Evolutionary conservation across 2,888 invertebrate genomes (phyloP), one percentile per base, ranked within the genome.

Genomic region (Pomacea canaliculata): DNA sequence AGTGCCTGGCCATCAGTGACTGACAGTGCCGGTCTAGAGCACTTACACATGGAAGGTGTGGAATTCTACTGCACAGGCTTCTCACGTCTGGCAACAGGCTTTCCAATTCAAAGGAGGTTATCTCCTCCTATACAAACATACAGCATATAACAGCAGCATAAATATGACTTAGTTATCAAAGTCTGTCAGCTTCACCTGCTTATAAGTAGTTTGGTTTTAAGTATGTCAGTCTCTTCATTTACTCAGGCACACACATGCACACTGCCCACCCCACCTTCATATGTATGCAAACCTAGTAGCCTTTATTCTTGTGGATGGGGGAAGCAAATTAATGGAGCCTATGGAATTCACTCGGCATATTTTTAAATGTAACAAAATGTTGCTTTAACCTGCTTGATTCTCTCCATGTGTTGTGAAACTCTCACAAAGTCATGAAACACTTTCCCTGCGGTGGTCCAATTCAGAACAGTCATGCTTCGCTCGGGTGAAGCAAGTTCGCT

Each of bases 401-500:
- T 67, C 0, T 65, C 48, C 76, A 76, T 66, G 37, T 60, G 69
- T 51, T 37, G 8, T 13, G 63, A 63, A 5, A 75, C 27, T 18
- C 5, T 19, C 66, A 95, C 92, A 84, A 95, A 96, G 84, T 94
- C 94, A 85, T 94, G 92, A 65, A 94, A 92, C 59, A 96, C 93
- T 83, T 94, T 93, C 0, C 96, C 96, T 77, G 95, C 95, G 80
- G 92, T 92, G 76, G 92, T 91, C 96, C 96, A 96, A 81, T 94
- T 94, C 83, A 93, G 93, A 63, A 96, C 93, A 71, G 93, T 92
- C 72, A 92, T 91, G 12, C 92, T 89, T 65, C 90, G 83, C 23
- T 87, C 87, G 13, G 86, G 83, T 56, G 92, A 92, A 80, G 93
- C 92, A 87, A 96, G 91, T 80, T 93, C 93, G 60, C 92, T 92